These are phyloP conservation scores for Marronus borbonicus DNA, from an alignment of 2,888 invertebrate genomes.

Conservation along the genomic window DNA sequence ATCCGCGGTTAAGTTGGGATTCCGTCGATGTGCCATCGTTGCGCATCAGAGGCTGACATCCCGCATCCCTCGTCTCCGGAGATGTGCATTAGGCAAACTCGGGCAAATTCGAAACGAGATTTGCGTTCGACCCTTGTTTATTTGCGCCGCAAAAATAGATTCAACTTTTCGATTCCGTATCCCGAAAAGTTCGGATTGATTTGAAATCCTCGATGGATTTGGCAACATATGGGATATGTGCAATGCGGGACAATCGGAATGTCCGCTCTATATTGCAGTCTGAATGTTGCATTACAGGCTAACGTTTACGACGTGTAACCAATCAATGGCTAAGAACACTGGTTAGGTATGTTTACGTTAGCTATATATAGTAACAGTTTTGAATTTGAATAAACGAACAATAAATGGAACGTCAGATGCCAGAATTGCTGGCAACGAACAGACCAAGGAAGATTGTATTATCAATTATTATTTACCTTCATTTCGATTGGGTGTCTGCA, in stretches of 20 bases:
- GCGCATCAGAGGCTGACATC: neutral
- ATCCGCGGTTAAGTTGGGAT: neutral
- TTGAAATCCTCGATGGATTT: neutral
- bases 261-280: too few species aligned
- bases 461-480: too few species aligned
- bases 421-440: too few species aligned
- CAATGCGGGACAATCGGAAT: neutral
- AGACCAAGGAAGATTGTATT: too few species aligned
- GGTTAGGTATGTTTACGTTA: too few species aligned
- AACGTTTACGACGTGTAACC: too few species aligned
- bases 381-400: too few species aligned
- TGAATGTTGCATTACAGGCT: too few species aligned
- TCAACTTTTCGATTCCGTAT: neutral
- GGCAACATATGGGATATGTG: neutral
- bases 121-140: neutral
- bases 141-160: neutral
- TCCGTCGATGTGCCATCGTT: neutral
- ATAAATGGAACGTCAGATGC: too few species aligned
- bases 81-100: neutral
- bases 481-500: too few species aligned
- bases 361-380: too few species aligned
- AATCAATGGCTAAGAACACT: too few species aligned
- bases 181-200: slow-evolving; percentile 3
- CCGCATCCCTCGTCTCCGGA: neutral
- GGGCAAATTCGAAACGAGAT: neutral